Conservation (phyloP, 2,888 invertebrate species). For the Xanthia icteritia region DNA sequence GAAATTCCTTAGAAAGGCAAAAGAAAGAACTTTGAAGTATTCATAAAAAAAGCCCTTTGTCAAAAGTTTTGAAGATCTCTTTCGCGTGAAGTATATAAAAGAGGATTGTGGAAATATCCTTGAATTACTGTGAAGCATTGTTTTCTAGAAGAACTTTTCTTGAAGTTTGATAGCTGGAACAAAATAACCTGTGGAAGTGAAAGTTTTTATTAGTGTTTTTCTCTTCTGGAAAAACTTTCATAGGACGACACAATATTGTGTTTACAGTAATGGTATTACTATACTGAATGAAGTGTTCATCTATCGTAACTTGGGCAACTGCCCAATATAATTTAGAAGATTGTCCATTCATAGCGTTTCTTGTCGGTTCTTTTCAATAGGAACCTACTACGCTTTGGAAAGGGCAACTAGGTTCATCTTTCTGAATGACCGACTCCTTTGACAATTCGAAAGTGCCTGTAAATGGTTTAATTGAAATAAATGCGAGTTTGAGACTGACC, state of each 20-base stretch:
- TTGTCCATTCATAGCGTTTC: too few relatives aligned
- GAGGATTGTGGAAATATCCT: constrained; percentile 24
- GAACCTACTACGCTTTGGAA: too few relatives aligned
- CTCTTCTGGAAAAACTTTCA: neutral
- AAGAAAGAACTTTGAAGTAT: constrained; percentile 21
- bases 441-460: too few relatives aligned
- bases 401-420: too few relatives aligned
- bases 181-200: neutral
- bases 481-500: too few relatives aligned
- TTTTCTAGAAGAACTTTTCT: constrained; percentile 8
- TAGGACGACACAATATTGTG: neutral
- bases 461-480: too few relatives aligned
- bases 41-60: constrained; percentile 45
- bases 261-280: neutral
- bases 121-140: constrained; percentile 22
- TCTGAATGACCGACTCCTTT: too few relatives aligned
- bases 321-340: too few relatives aligned
- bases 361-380: too few relatives aligned
- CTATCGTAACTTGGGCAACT: too few relatives aligned
- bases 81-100: constrained; percentile 16
- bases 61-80: constrained; percentile 39
- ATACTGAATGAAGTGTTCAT: neutral
- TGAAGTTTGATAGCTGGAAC: constrained; percentile 19
- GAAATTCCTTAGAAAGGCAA: constrained; percentile 22
- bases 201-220: constrained; percentile 8